phyloP scores from a whole-genome alignment of 2,888 invertebrate species.

The Rhagophthalmus giganteus region DNA sequence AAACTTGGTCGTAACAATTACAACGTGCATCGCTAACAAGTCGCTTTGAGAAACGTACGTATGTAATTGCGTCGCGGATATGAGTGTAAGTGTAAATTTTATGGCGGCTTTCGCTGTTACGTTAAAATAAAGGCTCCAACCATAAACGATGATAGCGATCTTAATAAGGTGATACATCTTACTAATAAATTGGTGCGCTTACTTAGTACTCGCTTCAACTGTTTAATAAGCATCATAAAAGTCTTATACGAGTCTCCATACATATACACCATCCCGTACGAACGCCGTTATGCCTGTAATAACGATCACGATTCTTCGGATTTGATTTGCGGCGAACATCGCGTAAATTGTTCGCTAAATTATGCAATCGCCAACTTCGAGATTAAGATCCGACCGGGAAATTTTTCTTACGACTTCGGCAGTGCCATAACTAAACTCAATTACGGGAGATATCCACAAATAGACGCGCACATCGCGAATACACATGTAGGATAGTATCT shows the following conservation, averaged over 20 bases:
- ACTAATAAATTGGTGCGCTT: slow-evolving; percentile 25
- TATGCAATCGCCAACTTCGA: slow-evolving; percentile 2
- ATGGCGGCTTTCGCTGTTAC: slow-evolving; percentile 18
- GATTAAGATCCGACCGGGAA: not conserved
- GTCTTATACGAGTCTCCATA: slow-evolving; percentile 12
- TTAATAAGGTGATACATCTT: slow-evolving; percentile 32
- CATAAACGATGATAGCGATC: slow-evolving; percentile 29
- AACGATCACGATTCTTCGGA: slow-evolving; percentile 18
- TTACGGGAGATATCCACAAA: slow-evolving; percentile 24
- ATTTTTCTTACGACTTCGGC: slow-evolving; percentile 6
- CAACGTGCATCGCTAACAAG: slow-evolving; percentile 22
- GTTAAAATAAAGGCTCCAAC: slow-evolving; percentile 23
- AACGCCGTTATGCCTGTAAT: slow-evolving; percentile 11
- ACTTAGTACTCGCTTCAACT: slow-evolving; percentile 17
- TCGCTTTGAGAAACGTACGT: slow-evolving; percentile 18
- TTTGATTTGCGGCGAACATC: slow-evolving; percentile 16
- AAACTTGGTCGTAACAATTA: slow-evolving; percentile 24
- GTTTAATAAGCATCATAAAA: slow-evolving; percentile 19
- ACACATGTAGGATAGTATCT: slow-evolving; percentile 29
- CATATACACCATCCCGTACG: not conserved
- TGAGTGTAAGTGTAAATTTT: slow-evolving; percentile 27
- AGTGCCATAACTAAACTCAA: slow-evolving; percentile 14
- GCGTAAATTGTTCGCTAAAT: slow-evolving; percentile 12
- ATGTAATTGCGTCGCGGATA: slow-evolving; percentile 19
- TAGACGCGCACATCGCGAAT: slow-evolving; percentile 24